These are phyloP conservation scores for mouse (Mus musculus) DNA, from an alignment of 2,113 vertebrate genomes.

Conservation along the genomic window DNA sequence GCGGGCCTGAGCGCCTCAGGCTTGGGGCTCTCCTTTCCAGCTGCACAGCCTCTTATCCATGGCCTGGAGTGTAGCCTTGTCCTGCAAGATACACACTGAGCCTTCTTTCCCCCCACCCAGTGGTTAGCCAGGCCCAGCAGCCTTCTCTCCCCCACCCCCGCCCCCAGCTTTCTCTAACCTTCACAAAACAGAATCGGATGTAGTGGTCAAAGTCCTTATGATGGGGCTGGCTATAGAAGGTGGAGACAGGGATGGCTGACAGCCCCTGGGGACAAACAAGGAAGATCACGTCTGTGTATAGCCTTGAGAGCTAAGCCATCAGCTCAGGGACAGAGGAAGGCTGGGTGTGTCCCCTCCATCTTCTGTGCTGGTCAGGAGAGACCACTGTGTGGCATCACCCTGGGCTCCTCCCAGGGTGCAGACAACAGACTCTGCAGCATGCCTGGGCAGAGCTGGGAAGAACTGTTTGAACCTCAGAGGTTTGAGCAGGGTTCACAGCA, in stretches of 20 bases:
- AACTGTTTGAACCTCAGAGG: not conserved
- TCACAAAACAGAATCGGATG: conserved; percentile 96
- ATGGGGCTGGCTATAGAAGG: conserved; percentile 91
- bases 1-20: not conserved
- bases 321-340: not conserved
- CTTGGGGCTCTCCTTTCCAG: conserved; percentile 86
- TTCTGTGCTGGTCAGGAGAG: not conserved
- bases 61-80: conserved; percentile 93
- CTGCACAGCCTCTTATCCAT: conserved; percentile 91
- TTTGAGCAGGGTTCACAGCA: not conserved
- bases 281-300: fast-evolving
- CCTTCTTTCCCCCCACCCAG: not conserved
- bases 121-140: not conserved
- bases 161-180: conserved; percentile 86
- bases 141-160: not conserved
- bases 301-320: not conserved
- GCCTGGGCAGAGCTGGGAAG: not conserved
- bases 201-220: conserved; percentile 91
- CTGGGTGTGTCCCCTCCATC: fast-evolving
- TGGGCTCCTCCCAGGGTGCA: not conserved
- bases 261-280: conserved; percentile 88
- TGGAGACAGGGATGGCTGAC: conserved; percentile 92
- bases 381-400: not conserved
- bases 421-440: not conserved
- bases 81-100: conserved; percentile 83